Evolutionary conservation across 2,888 invertebrate species (phyloP).

Genomic region (Dioctria rufipes): DNA sequence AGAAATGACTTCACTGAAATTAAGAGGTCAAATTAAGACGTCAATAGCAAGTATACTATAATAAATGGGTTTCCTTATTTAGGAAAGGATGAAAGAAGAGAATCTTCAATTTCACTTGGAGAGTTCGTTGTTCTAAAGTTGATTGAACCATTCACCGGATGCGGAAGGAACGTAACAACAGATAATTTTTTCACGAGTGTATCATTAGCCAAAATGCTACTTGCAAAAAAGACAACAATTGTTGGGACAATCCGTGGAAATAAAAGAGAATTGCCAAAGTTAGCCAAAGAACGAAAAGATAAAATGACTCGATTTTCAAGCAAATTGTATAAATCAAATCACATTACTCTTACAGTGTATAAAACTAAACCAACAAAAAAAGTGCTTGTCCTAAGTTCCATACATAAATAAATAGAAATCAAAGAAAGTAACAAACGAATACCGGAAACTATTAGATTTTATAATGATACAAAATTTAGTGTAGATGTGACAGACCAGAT

Average conservation of each 20-base stretch:
- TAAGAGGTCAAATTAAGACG: too few species aligned
- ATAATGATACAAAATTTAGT: constrained; percentile 36
- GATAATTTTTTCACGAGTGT: constrained; percentile 26
- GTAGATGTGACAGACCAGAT: constrained; percentile 29
- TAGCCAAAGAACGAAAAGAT: constrained; percentile 34
- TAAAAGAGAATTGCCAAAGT: constrained; percentile 42
- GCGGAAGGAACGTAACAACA: constrained; percentile 35
- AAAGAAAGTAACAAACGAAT: constrained; percentile 22
- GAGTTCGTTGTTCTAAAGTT: constrained; percentile 41
- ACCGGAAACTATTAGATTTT: not conserved
- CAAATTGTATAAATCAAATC: too few species aligned
- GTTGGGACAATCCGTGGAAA: constrained; percentile 40
- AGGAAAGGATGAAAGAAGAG: constrained; percentile 19
- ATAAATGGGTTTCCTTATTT: constrained; percentile 60
- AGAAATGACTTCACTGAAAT: constrained; percentile 20
- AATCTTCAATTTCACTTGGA: constrained; percentile 30
- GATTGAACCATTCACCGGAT: constrained; percentile 22
- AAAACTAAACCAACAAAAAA: constrained; percentile 20
- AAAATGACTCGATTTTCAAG: constrained; percentile 18
- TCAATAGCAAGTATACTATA: too few species aligned
- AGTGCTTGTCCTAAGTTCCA: constrained; percentile 21
- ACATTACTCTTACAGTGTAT: too few species aligned
- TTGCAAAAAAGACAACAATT: constrained; percentile 36
- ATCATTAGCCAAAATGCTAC: constrained; percentile 22
- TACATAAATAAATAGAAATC: not conserved